Percentiles rank a stretch among this genome's conserved stretches.
These are phyloP conservation scores for Rhea americana DNA, from an alignment of 2,113 vertebrate genomes.

Conservation along the genomic window DNA sequence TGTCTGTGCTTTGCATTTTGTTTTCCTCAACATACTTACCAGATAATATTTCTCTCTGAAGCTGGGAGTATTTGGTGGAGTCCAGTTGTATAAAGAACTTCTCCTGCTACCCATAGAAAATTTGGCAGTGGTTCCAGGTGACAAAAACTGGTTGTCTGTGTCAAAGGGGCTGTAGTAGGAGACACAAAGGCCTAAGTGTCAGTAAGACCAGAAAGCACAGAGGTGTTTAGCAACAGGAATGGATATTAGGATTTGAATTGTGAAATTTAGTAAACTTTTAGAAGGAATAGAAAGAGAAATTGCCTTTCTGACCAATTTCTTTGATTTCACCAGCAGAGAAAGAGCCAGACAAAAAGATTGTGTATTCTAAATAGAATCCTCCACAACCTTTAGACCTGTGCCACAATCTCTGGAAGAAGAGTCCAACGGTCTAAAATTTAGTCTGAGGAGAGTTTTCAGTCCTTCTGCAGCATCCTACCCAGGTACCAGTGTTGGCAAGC, in stretches of 20 bases:
- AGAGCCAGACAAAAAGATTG: neutral
- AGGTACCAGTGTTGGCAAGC: neutral
- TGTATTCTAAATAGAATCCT: neutral
- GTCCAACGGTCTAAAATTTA: neutral
- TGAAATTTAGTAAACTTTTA: neutral
- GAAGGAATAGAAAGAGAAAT: neutral
- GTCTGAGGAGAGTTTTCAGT: neutral
- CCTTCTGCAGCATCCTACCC: neutral
- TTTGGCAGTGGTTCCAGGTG: constrained; percentile 78
- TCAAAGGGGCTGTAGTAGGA: constrained; percentile 85
- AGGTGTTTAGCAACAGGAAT: neutral
- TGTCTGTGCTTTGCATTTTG: neutral
- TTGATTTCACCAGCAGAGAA: neutral
- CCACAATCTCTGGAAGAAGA: neutral
- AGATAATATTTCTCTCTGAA: constrained; percentile 92
- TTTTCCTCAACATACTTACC: constrained; percentile 71
- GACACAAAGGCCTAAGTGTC: neutral
- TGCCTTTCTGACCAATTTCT: neutral
- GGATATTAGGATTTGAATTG: neutral
- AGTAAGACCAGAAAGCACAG: neutral
- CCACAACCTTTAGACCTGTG: neutral
- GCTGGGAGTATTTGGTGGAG: constrained; percentile 89
- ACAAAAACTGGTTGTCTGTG: constrained; percentile 75
- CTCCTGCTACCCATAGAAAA: constrained; percentile 87
- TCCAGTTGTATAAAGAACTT: constrained; percentile 89